phyloP scores from a whole-genome alignment of 2,113 vertebrate genomes.

The Lanius ludovicianus region DNA sequence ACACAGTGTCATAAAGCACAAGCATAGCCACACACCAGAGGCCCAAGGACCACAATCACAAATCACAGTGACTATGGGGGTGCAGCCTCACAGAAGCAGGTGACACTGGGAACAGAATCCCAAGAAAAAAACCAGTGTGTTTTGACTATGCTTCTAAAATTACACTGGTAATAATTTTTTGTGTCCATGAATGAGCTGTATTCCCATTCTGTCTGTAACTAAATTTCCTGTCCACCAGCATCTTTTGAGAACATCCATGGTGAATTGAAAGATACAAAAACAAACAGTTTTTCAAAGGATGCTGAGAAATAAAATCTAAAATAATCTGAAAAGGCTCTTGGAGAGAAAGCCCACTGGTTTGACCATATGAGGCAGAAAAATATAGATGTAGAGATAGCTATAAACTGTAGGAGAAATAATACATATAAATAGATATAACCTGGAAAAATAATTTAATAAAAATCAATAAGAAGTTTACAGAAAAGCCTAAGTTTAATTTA shows the following conservation, averaged over 20 bases:
- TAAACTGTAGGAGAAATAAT: not conserved
- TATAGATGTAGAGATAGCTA: not conserved
- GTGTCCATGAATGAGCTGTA: not conserved
- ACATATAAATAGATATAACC: not conserved
- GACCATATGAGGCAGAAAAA: not conserved
- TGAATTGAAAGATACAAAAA: not conserved
- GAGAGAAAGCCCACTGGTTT: not conserved
- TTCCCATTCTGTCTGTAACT: not conserved
- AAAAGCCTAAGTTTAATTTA: not conserved
- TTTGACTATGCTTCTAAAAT: not conserved
- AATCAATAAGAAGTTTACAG: not conserved
- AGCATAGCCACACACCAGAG: not conserved
- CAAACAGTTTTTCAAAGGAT: not conserved
- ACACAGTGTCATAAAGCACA: not conserved
- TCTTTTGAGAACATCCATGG: not conserved
- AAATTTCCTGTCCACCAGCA: not conserved
- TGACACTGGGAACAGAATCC: not conserved
- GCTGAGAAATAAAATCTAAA: not conserved
- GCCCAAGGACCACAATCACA: not conserved
- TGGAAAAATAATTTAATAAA: not conserved
- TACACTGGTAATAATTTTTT: not conserved
- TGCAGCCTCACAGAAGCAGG: not conserved
- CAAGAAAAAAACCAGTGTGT: not conserved
- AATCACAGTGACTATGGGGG: accelerated
- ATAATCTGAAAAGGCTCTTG: not conserved